Base-by-base conservation (phyloP, 2,797 vertebrate genomes). In the Microtus agrestis region DNA sequence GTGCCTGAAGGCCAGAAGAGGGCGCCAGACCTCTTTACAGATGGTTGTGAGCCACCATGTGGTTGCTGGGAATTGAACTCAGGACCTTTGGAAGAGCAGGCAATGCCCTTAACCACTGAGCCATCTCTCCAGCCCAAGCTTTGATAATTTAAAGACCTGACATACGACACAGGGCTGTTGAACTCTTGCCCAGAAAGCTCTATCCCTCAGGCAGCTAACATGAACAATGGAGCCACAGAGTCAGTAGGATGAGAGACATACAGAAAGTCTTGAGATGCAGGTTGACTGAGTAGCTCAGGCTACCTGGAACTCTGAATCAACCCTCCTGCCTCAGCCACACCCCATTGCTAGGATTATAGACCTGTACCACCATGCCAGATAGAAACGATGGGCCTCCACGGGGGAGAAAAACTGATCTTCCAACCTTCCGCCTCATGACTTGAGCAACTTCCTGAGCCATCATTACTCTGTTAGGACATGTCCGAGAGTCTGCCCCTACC, bases 361-460 rank as follows among this genome's bases (percentile, higher is more conserved):
- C 48, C 17, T 80, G n/a, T 15, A 4, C n/a, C 89, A 43, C 48
- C n/a, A 23, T 11, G 51, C 37, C 79, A 19, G 48, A 31, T 78
- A 37, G 43, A 37, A 43, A 51, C 10, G 23, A 17, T 48, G 34
- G 40, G n/a, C 43, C 67, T 69, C 37, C 76, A 27, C 0, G 78
- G 91, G n/a, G 29, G 37, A 94, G n/a, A 74, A 93, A 80, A 76
- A 78, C 67, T 94, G 37, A 51, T 34, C 59, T 93, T 94, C 92
- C 29, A 43, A 1, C 8, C 65, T 91, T 11, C 25, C 34, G 6
- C 71, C 46, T 65, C 46, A 0, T n/a, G 25, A 61, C 56, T 84
- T 17, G 34, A 80, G 31, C 51, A 37, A 29, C 69, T 15, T 69
- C 59, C 48, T 94, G 27, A 92, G 46, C 82, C 51, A 46, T 91